Evolutionary conservation across 2,113 vertebrate species (phyloP), one percentile per base, ranked within the genome.

Genomic region (Rhynchopsitta pachyrhyncha): DNA sequence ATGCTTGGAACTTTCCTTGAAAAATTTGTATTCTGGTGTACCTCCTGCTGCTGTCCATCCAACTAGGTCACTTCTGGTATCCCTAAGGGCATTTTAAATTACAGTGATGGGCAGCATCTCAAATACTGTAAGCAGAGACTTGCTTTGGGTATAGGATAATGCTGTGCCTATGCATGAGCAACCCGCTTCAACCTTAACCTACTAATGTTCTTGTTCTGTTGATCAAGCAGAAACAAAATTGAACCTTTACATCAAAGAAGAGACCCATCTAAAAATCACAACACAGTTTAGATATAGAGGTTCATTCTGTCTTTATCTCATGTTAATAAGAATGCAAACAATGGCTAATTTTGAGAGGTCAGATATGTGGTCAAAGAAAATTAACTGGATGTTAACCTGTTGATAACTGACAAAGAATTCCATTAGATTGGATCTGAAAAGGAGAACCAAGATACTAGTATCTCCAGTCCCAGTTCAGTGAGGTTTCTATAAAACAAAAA

Each of bases 151-250:
- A 17, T 2, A 59, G 44, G 29, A 60, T 19, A 62, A 47, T 24
- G n/a, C 6, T 12, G 1, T 68, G 39, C 47, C 27, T 60, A 4
- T 0, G 0, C 28, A 25, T 9, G 13, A 63, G 17, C 35, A 82
- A 68, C 7, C 3, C 35, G 8, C 52, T 94, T 53, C 84, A 63
- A 0, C 42, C 28, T 13, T 53, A 59, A 66, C 10, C 11, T 1
- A 20, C 15, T 9, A 15, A n/a, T 3, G 14, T 19, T 79, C 19
- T 37, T 33, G 5, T n/a, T 68, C 24, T 28, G 12, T 24, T 82
- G 33, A 83, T 5, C 37, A 63, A 75, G 18, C 12, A 71, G 39
- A 71, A 63, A 20, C 12, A 39, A 80, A 76, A 86, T 37, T 1
- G 2, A 80, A 62, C 5, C 2, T 41, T 68, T 79, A 35, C 7